phyloP scores from a whole-genome alignment of 2,888 invertebrate species.

The Epinotia demarniana region DNA sequence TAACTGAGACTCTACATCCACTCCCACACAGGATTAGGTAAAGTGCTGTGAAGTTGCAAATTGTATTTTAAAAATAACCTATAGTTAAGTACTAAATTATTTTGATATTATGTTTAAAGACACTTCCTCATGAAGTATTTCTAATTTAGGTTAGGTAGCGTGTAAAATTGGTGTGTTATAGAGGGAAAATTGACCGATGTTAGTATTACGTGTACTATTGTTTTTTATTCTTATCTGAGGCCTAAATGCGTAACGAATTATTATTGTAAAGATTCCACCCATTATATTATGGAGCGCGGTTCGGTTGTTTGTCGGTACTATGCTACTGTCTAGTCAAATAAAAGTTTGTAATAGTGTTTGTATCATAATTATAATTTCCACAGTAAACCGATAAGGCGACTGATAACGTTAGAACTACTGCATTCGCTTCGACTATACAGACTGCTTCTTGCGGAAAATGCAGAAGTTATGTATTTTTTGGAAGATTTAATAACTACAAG shows the following conservation, averaged over 20 bases:
- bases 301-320: constrained; percentile 74
- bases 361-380: constrained; percentile 73
- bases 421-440: constrained; percentile 46
- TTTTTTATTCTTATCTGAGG: constrained; percentile 59
- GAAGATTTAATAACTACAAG: constrained; percentile 37
- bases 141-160: constrained; percentile 66
- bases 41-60: constrained; percentile 77
- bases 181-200: constrained; percentile 63
- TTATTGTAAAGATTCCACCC: constrained; percentile 67
- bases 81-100: constrained; percentile 82
- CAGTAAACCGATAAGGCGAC: constrained; percentile 63
- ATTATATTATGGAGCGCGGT: constrained; percentile 65
- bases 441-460: constrained; percentile 44
- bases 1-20: constrained; percentile 54
- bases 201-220: constrained; percentile 60
- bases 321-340: constrained; percentile 83
- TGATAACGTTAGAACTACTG: constrained; percentile 54
- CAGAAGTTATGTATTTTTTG: constrained; percentile 38
- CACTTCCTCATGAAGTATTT: constrained; percentile 75
- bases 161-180: constrained; percentile 72
- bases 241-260: constrained; percentile 64
- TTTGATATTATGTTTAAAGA: constrained; percentile 78
- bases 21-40: constrained; percentile 62
- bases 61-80: constrained; percentile 74
- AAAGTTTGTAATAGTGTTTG: constrained; percentile 77